Evolutionary conservation across 2,888 invertebrate species (phyloP).

Genomic region (Phengaris arion): DNA sequence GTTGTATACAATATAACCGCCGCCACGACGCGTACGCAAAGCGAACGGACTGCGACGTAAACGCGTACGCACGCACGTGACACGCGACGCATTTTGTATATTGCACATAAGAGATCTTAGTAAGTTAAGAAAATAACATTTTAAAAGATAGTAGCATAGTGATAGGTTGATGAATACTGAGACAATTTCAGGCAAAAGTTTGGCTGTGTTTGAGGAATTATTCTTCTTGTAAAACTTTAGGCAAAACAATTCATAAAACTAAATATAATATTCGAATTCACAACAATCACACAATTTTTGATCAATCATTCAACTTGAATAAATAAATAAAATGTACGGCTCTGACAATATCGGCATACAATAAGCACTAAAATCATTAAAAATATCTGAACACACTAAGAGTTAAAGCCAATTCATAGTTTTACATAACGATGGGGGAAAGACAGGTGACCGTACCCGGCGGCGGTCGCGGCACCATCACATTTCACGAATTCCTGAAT

Average conservation of each 20-base stretch:
- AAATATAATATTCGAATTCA: not conserved
- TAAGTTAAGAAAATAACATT: not conserved
- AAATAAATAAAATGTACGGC: not conserved
- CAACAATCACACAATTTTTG: not conserved
- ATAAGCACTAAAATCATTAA: not conserved
- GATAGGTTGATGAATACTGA: not conserved
- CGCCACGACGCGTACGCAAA: not conserved
- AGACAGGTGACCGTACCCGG: slow-evolving; percentile 11
- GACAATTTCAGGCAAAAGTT: slow-evolving; percentile 2
- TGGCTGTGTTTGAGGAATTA: not conserved
- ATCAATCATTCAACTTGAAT: not conserved
- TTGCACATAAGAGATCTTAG: slow-evolving; percentile 11
- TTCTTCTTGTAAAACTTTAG: not conserved
- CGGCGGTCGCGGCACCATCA: not conserved
- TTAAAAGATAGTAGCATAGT: not conserved
- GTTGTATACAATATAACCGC: not conserved
- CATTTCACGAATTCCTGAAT: not conserved
- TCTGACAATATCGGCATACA: not conserved
- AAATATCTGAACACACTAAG: slow-evolving; percentile 9
- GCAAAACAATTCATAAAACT: not conserved
- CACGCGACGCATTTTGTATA: not conserved
- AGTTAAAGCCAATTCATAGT: slow-evolving; percentile 16
- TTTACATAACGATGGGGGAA: not conserved
- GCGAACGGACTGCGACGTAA: slow-evolving; percentile 3
- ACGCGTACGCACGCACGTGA: not conserved